Base-by-base conservation (phyloP, 2,113 vertebrate genomes). In the Megaceryle torquata region DNA sequence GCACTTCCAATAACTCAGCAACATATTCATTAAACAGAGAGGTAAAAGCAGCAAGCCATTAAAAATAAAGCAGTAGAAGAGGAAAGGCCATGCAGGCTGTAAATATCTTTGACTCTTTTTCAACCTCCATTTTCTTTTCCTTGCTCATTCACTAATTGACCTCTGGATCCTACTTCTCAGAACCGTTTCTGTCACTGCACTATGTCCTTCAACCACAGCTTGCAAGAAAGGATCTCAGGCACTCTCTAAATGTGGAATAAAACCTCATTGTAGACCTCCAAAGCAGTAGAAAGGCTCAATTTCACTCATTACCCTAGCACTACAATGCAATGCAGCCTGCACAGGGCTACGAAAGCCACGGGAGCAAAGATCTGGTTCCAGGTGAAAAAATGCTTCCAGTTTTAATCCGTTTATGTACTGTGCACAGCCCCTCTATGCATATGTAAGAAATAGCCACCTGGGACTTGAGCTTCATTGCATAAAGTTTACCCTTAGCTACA, bases 1-100 rank as follows among this genome's bases (percentile, higher is more conserved):
- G 93, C 0, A 0, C 95, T 94, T 93, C 95, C 93, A 95, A 96
- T 97, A 97, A 96, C 95, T 97, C 97, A 96, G 92, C 95, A 94
- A 91, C 91, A 94, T 86, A 95, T 97, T 97, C 96, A 97, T 97
- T 97, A 96, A 96, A 95, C 92, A 96, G 92, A 96, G 92, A 82
- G 86, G 94, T 91, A 96, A 96, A 96, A 96, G 96, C 94, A 96
- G 93, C 88, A 94, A 96, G 91, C 90, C 93, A 88, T 96, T 97
- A 96, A 96, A 96, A 96, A 91, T 75, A 95, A 93, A 96, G 94
- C 86, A 72, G 78, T 54, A 39, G 60, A 60, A 96, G 69, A 94
- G 75, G 77, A 69, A 93, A 95, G 79, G 88, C 93, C 83, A 51
- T 43, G 21, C 78, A 93, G 83, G 88, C 91, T 89, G 94, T 96